Base-by-base conservation (phyloP, 2,888 invertebrate genomes). In the Bhutanitis thaidina region DNA sequence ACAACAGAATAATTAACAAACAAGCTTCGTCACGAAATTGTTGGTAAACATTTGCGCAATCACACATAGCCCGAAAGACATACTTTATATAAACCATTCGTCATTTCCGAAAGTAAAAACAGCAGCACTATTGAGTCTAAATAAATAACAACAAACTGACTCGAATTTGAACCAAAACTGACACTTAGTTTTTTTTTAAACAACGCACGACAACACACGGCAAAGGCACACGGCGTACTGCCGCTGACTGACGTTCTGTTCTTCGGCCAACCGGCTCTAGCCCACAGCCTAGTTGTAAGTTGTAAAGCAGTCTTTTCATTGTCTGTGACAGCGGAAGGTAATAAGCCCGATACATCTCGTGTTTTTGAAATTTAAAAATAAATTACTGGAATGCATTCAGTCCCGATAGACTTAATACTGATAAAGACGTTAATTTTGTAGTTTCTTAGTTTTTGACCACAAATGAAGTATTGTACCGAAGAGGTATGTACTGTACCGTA, bases 201-300 rank as follows among this genome's bases (percentile, higher is more conserved):
- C 55, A 34, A 12, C 34, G 12, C 34, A 58, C 70, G 65, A 66
- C 64, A 43, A 50, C 25, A 45, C 60, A 50, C 52, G 60, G 62
- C 69, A 59, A 61, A 58, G 61, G 65, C 55, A 52, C 71, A 62
- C 63, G 67, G 62, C 59, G 59, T 61, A 72, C 72, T 72, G 67
- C 59, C 63, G 35, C 32, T 14, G 5, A n/a, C n/a, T 20, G 20
- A 20, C 20, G 20, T 20, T 20, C 20, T 3, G 20, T 20, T 41
- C 43, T 54, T 54, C 40, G 49, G 54, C 53, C 43, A 49, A 56
- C 54, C 54, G 58, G 56, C 50, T 54, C 46, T 52, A 36, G 56
- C 52, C 38, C 34, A 53, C 51, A 53, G 55, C 52, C 53, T 54
- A 51, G 49, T 54, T 54, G n/a, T n/a, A n/a, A n/a, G n/a, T n/a